phyloP scores from a whole-genome alignment of 92 coral and sea anemone genomes.

The Epizoanthus illoricatus region DNA sequence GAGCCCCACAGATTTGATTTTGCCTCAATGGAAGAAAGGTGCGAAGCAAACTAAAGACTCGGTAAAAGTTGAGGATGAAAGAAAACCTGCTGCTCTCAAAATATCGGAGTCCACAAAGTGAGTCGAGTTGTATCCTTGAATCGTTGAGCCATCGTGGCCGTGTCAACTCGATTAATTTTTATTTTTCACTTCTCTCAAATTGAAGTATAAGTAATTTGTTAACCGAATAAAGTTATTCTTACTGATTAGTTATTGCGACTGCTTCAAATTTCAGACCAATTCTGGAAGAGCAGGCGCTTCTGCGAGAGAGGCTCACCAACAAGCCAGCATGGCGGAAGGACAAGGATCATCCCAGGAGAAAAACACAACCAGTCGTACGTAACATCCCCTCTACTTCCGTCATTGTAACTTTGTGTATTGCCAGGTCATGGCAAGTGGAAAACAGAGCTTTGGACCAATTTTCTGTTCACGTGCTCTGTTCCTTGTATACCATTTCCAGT shows the following conservation, averaged over 20 bases:
- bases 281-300: conserved; percentile 94
- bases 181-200: neutral
- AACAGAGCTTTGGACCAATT: neutral
- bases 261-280: conserved; percentile 70
- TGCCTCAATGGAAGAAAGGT: conserved; percentile 78
- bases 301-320: conserved; percentile 75
- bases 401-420: neutral
- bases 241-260: neutral
- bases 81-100: conserved; percentile 72
- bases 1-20: conserved; percentile 70
- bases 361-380: conserved; percentile 90
- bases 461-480: neutral
- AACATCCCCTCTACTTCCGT: conserved; percentile 8
- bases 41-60: conserved; percentile 74
- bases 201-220: neutral
- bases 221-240: neutral
- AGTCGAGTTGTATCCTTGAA: conserved; percentile 10
- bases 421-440: neutral
- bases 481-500: conserved; percentile 1
- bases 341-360: conserved; percentile 67
- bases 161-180: neutral
- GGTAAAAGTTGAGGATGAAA: conserved; percentile 78
- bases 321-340: conserved; percentile 90
- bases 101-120: conserved; percentile 92
- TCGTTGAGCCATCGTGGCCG: neutral